Evolutionary conservation across 2,113 vertebrate genomes (phyloP).

Genomic region (Myrmecophaga tridactyla): DNA sequence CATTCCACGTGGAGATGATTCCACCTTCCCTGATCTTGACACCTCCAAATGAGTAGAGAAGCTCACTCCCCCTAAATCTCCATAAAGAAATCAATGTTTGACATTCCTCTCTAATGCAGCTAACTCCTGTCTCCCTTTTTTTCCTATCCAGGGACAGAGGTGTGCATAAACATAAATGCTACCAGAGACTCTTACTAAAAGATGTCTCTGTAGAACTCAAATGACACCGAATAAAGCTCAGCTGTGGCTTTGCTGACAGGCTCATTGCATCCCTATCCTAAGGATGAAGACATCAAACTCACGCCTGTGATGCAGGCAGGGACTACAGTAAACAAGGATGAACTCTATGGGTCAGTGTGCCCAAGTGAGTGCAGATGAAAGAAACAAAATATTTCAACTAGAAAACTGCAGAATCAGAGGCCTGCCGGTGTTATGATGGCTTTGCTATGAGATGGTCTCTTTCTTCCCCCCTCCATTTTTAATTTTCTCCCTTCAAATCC

Average conservation of each 20-base stretch:
- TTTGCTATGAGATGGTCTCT: neutral
- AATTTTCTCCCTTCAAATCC: slow-evolving; percentile 73
- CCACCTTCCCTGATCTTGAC: neutral
- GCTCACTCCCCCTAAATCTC: neutral
- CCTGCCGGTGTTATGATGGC: neutral
- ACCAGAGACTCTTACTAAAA: neutral
- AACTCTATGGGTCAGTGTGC: neutral
- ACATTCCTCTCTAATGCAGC: too few relatives aligned
- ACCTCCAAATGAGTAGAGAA: neutral
- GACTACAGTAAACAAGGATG: neutral
- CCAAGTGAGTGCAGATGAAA: neutral
- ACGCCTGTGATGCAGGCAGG: neutral
- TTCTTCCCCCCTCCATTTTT: slow-evolving; percentile 1
- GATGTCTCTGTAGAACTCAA: neutral
- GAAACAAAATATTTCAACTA: neutral
- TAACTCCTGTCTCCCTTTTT: neutral
- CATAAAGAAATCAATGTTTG: neutral
- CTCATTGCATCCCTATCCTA: neutral
- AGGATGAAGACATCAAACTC: neutral
- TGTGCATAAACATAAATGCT: neutral
- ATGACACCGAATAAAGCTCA: neutral
- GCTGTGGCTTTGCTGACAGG: neutral
- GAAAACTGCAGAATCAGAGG: slow-evolving; percentile 48
- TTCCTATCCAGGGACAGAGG: neutral
- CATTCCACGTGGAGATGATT: neutral